These are phyloP conservation scores for Mechanitis mazaeus DNA, from an alignment of 2,888 invertebrate species.

Conservation along the genomic window DNA sequence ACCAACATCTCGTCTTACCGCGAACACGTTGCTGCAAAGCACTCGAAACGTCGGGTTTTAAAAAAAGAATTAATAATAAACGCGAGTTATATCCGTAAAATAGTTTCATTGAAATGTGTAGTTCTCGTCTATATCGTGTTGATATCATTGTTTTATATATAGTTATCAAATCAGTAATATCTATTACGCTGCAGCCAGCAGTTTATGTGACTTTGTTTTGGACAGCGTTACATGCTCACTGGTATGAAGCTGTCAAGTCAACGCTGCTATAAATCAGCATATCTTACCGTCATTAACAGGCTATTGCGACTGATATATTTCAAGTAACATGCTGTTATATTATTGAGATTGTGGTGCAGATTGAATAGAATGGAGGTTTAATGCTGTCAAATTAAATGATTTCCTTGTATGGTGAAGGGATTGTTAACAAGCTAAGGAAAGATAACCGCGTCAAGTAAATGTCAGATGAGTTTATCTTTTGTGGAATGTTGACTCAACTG, in stretches of 20 bases:
- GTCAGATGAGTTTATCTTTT: slow-evolving; percentile 21
- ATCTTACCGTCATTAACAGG: slow-evolving; percentile 55
- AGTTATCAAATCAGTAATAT: too few relatives aligned
- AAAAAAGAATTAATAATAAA: too few relatives aligned
- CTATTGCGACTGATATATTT: slow-evolving; percentile 40
- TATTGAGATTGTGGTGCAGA: slow-evolving; percentile 26
- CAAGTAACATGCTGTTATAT: slow-evolving; percentile 33
- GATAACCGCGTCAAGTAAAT: slow-evolving; percentile 26
- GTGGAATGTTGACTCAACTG: slow-evolving; percentile 14
- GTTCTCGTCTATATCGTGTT: too few relatives aligned
- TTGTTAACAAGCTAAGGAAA: slow-evolving; percentile 26
- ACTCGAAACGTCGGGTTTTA: too few relatives aligned
- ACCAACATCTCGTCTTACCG: too few relatives aligned
- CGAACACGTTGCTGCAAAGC: too few relatives aligned
- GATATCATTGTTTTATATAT: too few relatives aligned
- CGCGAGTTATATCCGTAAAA: too few relatives aligned
- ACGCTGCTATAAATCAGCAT: slow-evolving; percentile 61
- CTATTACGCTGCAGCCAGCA: slow-evolving; percentile 12
- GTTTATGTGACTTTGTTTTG: slow-evolving; percentile 29
- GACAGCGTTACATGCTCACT: slow-evolving; percentile 33
- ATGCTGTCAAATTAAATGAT: slow-evolving; percentile 32
- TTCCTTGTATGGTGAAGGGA: slow-evolving; percentile 31
- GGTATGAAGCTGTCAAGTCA: slow-evolving; percentile 55
- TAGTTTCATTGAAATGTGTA: too few relatives aligned
- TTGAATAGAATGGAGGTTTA: slow-evolving; percentile 7